A percentile compares a stretch with the other conserved stretches of the same genome.
Conservation (phyloP, 2,113 vertebrate species). For the Tragelaphus buxtoni region DNA sequence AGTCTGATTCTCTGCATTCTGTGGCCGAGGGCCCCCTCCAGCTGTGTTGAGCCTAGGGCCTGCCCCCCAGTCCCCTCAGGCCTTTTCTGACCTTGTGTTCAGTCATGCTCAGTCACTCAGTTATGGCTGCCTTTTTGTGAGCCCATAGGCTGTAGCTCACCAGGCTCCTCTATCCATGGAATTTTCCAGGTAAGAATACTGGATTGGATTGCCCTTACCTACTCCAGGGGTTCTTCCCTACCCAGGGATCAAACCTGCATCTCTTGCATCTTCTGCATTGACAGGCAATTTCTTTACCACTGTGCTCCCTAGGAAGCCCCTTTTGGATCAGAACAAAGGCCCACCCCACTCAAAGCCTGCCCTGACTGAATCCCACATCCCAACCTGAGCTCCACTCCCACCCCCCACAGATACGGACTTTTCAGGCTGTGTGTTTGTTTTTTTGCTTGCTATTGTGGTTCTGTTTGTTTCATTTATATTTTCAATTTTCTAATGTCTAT, state of each 20-base stretch:
- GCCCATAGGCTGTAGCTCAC: background rate
- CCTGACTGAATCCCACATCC: background rate
- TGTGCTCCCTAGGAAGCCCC: background rate
- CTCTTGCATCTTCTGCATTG: background rate
- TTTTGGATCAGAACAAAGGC: background rate
- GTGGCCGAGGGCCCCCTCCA: background rate
- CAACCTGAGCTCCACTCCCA: background rate
- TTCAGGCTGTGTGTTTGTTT: background rate
- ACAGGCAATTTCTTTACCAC: background rate
- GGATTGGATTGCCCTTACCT: background rate
- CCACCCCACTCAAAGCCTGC: background rate
- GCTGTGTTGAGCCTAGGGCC: background rate
- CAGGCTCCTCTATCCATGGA: background rate
- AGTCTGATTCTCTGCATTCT: background rate
- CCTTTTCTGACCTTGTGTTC: fast-evolving
- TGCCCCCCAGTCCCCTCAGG: background rate
- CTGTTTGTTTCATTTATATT: background rate
- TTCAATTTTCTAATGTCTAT: background rate
- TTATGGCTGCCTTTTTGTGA: background rate
- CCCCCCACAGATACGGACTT: background rate
- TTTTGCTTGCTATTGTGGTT: background rate
- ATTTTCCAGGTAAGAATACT: background rate
- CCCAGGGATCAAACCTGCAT: background rate
- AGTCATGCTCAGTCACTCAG: background rate
- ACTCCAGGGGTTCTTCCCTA: background rate